Conservation (phyloP, 2,113 vertebrate genomes). For the Rynchops niger region DNA sequence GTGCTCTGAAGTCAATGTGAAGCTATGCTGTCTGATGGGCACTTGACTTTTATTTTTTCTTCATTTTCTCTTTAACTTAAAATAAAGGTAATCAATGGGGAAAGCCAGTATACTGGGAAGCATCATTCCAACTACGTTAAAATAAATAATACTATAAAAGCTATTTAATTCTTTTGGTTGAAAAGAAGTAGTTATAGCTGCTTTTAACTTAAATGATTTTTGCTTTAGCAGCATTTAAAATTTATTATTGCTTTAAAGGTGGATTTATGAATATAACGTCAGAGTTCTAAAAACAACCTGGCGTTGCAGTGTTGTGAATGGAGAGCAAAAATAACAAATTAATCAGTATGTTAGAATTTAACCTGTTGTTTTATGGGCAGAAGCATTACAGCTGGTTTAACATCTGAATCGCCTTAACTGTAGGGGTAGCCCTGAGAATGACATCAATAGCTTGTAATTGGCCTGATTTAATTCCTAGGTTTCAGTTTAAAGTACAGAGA, state of each 20-base stretch:
- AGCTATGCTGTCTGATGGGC: background rate
- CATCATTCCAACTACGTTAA: background rate
- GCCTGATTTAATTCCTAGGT: background rate
- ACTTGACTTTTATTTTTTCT: background rate
- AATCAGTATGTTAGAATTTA: background rate
- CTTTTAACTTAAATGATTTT: background rate
- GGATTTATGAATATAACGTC: background rate
- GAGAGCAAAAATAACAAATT: background rate
- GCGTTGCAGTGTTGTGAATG: background rate
- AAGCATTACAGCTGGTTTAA: background rate
- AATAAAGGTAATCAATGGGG: background rate
- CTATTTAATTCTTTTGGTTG: background rate
- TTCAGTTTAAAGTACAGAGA: background rate
- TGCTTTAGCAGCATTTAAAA: background rate
- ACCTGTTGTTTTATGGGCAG: background rate
- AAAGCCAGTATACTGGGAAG: background rate
- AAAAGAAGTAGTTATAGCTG: background rate
- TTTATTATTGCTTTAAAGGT: background rate
- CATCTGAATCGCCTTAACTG: constrained; percentile 6
- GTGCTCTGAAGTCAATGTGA: background rate
- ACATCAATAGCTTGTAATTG: background rate
- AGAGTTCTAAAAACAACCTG: background rate
- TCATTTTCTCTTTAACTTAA: background rate
- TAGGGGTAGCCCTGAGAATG: background rate
- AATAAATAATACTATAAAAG: background rate